Base-by-base conservation (phyloP, 2,797 vertebrate species). In the Cichlasoma orientale region DNA sequence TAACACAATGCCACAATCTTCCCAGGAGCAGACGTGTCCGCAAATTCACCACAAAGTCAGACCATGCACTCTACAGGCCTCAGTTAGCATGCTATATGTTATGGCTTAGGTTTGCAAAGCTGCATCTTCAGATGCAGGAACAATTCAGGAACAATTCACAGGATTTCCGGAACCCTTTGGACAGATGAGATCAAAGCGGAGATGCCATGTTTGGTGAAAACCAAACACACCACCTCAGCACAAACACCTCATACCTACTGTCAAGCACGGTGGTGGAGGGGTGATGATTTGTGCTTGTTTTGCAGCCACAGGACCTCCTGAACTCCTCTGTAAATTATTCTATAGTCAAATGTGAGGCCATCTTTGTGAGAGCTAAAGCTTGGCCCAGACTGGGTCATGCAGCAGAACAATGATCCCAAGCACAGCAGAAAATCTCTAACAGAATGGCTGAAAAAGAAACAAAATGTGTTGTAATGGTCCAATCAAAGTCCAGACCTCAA, bases 121-220 rank as follows among this genome's bases (percentile, higher is more conserved):
- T 61, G 58, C 36, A 61, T 41, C 58, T 41, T n/a, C n/a, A n/a
- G n/a, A n/a, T n/a, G n/a, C n/a, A n/a, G n/a, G n/a, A n/a, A n/a
- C n/a, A n/a, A n/a, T n/a, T n/a, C n/a, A n/a, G n/a, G 36, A 61
- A 61, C 58, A 41, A 41, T 23, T 21, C 36, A 61, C 36, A 61
- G 23, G 41, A 21, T 21, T 61, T 61, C 33, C 1, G 0, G 58
- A 61, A 21, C 36, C 58, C 21, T 41, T 61, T 1, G 0, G 13
- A 61, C 36, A 61, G 36, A 61, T 41, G 13, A 41, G n/a, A 23
- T 7, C 36, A 61, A 10, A 0, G 0, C 41, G 13, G 0, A 5
- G 13, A 5, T 61, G 58, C 13, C 33, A 23, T n/a, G 23, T 41
- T 61, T 61, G 33, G 13, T 33, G 0, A 61, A 61, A 16, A 25